phyloP scores from a whole-genome alignment of 2,888 invertebrate species.

The Nymphalis polychloros region DNA sequence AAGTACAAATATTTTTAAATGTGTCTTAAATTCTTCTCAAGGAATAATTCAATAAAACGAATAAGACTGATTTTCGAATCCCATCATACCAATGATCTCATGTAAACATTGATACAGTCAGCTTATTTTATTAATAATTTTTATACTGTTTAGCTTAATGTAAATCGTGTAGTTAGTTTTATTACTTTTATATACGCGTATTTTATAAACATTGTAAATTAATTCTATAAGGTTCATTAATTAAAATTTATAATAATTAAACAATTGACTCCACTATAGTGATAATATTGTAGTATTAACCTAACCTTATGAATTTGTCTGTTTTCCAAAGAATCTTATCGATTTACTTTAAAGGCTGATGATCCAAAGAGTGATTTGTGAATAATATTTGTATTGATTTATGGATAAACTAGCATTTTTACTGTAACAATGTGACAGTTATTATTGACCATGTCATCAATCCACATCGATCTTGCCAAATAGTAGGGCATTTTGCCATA shows the following conservation, averaged over 20 bases:
- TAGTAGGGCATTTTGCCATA: conserved; percentile 25
- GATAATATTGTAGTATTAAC: conserved; percentile 26
- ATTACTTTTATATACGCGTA: conserved; percentile 33
- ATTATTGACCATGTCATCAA: conserved; percentile 11
- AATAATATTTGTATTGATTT: conserved; percentile 41
- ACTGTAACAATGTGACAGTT: conserved; percentile 32
- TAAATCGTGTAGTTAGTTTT: conserved; percentile 31
- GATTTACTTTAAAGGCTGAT: conserved; percentile 65
- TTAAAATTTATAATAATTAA: conserved; percentile 24
- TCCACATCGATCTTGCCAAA: conserved; percentile 28
- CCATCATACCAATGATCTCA: conserved; percentile 35
- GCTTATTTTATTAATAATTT: conserved; percentile 20
- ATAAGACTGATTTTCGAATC: conserved; percentile 38
- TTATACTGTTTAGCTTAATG: conserved; percentile 27
- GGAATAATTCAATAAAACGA: conserved; percentile 24
- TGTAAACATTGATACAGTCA: conserved; percentile 26
- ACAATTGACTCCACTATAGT: conserved; percentile 25
- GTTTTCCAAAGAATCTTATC: conserved; percentile 43
- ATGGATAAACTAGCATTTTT: conserved; percentile 34
- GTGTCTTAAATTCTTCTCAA: conserved; percentile 14
- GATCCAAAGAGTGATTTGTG: conserved; percentile 55
- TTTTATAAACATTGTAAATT: conserved; percentile 33
- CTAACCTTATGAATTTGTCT: conserved; percentile 35
- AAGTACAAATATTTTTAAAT: conserved; percentile 19
- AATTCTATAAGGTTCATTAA: conserved; percentile 24